Evolutionary conservation across 2,797 vertebrate genomes (phyloP).

Genomic region (Furcifer pardalis): DNA sequence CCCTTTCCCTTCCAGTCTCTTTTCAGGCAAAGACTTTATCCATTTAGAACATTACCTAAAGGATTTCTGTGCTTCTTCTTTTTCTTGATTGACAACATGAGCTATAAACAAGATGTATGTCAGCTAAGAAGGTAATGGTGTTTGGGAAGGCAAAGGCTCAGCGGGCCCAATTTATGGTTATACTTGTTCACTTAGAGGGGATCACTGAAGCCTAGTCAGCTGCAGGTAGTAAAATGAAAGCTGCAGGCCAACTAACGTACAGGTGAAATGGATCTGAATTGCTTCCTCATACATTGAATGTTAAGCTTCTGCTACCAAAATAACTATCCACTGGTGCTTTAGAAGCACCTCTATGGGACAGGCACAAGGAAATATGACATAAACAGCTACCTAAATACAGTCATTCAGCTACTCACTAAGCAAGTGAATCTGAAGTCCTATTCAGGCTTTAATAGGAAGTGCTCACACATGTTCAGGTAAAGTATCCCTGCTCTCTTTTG

Average conservation of each 20-base stretch:
- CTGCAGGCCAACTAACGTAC: not conserved
- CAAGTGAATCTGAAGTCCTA: too few relatives aligned
- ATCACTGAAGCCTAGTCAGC: not conserved
- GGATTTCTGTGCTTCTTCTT: not conserved
- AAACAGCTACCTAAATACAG: not conserved
- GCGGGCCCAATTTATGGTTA: constrained; percentile 4
- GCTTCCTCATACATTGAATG: not conserved
- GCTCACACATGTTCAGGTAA: too few relatives aligned
- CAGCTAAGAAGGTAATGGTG: not conserved
- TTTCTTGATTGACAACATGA: not conserved
- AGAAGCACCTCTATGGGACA: not conserved
- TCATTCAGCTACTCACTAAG: not conserved
- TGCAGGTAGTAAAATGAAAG: not conserved
- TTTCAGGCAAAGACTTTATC: constrained; percentile 1
- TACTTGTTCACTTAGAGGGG: not conserved
- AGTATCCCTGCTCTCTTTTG: not conserved
- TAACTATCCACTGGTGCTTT: not conserved
- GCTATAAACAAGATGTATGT: constrained; percentile 1
- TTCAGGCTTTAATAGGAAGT: too few relatives aligned
- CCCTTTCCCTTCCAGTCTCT: not conserved
- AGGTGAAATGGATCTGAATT: not conserved
- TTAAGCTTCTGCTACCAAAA: not conserved
- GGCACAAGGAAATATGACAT: not conserved
- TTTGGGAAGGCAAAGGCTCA: not conserved
- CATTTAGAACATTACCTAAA: constrained; percentile 8